Percentiles rank a stretch among this genome's conserved stretches.
These are phyloP conservation scores for Eonycteris spelaea DNA, from an alignment of 2,113 vertebrate genomes.

Conservation along the genomic window DNA sequence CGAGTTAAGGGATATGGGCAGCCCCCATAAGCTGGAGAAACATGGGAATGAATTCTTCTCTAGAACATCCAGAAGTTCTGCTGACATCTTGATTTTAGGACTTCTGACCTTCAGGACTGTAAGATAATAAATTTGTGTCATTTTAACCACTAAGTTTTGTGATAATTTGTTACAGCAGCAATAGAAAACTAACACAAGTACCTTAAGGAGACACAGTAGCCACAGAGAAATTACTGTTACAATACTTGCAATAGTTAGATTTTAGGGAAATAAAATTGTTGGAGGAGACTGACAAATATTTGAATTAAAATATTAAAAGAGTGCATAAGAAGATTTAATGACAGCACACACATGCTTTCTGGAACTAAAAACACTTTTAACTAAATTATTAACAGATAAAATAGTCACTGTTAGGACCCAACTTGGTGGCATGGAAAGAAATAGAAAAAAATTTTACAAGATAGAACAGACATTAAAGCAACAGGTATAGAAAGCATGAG, in stretches of 20 bases:
- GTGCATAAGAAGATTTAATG: neutral
- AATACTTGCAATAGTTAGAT: neutral
- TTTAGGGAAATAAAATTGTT: neutral
- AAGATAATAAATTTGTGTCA: neutral
- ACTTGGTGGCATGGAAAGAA: neutral
- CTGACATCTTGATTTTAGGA: neutral
- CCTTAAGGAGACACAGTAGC: too few relatives aligned
- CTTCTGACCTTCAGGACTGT: neutral
- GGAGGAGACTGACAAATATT: neutral
- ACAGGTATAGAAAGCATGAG: neutral
- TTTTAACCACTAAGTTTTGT: too few relatives aligned
- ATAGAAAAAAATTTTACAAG: neutral
- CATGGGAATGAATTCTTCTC: neutral
- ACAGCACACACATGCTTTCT: neutral
- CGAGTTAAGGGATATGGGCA: neutral
- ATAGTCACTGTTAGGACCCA: neutral
- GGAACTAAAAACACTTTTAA: neutral
- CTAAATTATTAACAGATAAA: conserved; percentile 9
- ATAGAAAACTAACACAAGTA: too few relatives aligned
- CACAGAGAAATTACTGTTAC: neutral
- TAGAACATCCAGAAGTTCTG: neutral
- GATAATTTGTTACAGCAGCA: too few relatives aligned
- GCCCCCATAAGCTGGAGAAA: neutral
- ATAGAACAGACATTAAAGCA: neutral
- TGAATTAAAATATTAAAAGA: neutral